A percentile compares a stretch with the other conserved stretches of the same genome.
Conservation (phyloP, 2,113 vertebrate genomes). For the Chlamydotis undulata region DNA sequence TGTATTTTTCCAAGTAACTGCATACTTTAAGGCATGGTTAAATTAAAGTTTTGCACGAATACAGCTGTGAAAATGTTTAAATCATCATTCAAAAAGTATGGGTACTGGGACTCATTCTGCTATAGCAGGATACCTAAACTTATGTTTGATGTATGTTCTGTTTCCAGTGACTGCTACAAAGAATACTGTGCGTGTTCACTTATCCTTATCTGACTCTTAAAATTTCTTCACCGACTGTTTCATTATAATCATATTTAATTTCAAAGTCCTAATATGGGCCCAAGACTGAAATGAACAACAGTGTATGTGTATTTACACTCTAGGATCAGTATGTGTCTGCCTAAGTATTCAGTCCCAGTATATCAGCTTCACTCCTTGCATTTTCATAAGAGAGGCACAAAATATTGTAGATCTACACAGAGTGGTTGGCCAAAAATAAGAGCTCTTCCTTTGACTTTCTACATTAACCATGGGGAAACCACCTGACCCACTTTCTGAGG, state of each 20-base stretch:
- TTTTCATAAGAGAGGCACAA: background rate
- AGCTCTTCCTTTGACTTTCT: background rate
- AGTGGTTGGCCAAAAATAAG: background rate
- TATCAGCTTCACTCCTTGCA: background rate
- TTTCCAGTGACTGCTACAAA: background rate
- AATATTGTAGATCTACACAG: background rate
- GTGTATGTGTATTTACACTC: background rate
- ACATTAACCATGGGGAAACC: background rate
- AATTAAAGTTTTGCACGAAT: background rate
- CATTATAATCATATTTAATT: background rate
- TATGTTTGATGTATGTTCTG: fast-evolving
- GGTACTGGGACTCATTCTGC: background rate
- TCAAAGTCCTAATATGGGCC: background rate
- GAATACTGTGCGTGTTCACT: background rate
- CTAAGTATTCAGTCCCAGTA: background rate
- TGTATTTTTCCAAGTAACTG: background rate
- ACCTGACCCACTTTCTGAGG: background rate
- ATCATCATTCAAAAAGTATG: background rate
- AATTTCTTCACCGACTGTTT: background rate
- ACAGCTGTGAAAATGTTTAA: background rate
- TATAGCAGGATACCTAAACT: background rate
- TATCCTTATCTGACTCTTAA: background rate
- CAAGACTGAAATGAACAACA: background rate
- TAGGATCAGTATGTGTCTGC: background rate
- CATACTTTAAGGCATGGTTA: background rate